These are phyloP conservation scores for Pteropus rufus DNA, from an alignment of 2,797 vertebrate genomes.

Conservation along the genomic window DNA sequence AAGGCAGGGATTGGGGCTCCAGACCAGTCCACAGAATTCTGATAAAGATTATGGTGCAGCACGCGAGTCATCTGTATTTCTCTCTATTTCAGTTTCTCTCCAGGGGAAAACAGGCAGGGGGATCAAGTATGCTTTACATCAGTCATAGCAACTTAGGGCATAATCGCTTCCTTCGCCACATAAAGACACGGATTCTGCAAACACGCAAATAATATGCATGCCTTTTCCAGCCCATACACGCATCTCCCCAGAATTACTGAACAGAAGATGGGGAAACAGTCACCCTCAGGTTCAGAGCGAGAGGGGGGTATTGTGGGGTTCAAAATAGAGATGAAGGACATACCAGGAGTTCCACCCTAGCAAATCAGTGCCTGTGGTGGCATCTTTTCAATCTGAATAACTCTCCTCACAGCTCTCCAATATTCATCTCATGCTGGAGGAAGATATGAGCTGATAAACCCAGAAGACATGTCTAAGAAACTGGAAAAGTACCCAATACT, in stretches of 20 bases:
- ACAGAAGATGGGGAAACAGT: not conserved
- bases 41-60: not conserved
- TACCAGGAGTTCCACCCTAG: fast-evolving
- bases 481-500: not conserved
- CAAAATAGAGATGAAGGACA: not conserved
- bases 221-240: not conserved
- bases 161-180: not conserved
- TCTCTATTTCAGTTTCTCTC: not conserved
- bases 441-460: not conserved
- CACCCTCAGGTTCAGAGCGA: not conserved
- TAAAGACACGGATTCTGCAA: not conserved
- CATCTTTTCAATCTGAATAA: not conserved
- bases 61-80: not conserved
- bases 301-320: not conserved
- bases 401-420: not conserved
- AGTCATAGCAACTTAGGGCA: not conserved
- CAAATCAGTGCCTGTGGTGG: not conserved
- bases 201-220: not conserved
- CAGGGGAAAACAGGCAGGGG: not conserved
- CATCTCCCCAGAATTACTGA: not conserved
- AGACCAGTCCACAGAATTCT: conserved; percentile 2
- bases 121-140: not conserved
- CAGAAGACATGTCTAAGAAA: not conserved
- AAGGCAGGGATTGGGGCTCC: conserved; percentile 25
- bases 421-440: not conserved